Base-by-base conservation (phyloP, 64 coral and sea anemone species). In the Stylophora pistillata region DNA sequence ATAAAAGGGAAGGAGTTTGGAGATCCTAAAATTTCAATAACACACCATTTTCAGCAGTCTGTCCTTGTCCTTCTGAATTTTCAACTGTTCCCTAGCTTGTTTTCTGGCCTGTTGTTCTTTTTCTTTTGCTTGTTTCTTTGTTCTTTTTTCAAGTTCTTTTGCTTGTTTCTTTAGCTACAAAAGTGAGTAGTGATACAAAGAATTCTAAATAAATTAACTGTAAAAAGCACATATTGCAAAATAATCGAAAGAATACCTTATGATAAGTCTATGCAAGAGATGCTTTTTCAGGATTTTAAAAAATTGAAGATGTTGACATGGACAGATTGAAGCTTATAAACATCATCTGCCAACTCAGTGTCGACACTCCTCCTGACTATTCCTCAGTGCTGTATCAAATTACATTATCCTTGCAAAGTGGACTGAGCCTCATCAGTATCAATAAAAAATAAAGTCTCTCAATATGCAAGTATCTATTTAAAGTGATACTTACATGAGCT, bases 131-230 rank as follows among this genome's bases (percentile, higher is more conserved):
- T 89, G 76, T 21, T 89, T 89, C 77, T 89, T 89, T 69, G 52
- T n/a, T 58, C 58, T 53, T 66, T 30, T 59, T 72, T 89, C 88
- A 17, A 4, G 27, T 56, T 80, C 34, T 26, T 74, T 87, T 15
- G 52, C 85, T 87, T 87, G 54, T 58, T 89, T 89, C n/a, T 56
- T 57, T 31, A 21, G 17, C 88, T 89, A 53, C 12, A 37, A 86
- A 26, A 68, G 23, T 11, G 23, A 26, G 21, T 26, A 68, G 64
- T 25, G 7, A 12, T n/a, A n/a, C 21, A 25, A 68, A 25, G 26
- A 68, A 11, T 68, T 11, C 12, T 68, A 21, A 68, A 21, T 68
- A 25, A 1, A 1, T 12, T n/a, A 27, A 68, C 26, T 1, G 26
- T 4, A 11, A n/a, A 47, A n/a, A n/a, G n/a, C n/a, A n/a, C n/a